A percentile compares a stretch with the other conserved stretches of the same genome.
Evolutionary conservation across 2,113 vertebrate genomes (phyloP).

Genomic region (Scophthalmus maximus): DNA sequence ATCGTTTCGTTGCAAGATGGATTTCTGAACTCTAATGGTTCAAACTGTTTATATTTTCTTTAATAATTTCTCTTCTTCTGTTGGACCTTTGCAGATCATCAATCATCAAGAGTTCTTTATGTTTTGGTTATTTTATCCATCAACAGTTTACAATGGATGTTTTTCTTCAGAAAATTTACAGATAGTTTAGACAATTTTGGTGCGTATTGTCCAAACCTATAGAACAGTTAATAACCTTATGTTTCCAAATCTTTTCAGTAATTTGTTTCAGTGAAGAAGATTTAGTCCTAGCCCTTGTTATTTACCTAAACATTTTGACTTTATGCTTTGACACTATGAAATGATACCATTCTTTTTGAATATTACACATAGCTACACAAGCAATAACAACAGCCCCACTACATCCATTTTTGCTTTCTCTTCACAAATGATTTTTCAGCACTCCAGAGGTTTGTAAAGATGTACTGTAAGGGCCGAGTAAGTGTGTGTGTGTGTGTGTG

Average conservation of each 20-base stretch:
- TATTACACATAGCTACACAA: not conserved
- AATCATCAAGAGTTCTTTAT: not conserved
- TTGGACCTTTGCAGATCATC: no score
- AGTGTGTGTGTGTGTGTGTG: slow-evolving; percentile 11
- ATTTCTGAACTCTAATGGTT: no score
- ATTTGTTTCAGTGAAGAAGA: not conserved
- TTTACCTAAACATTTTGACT: not conserved
- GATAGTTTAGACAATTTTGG: not conserved
- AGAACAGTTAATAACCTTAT: not conserved
- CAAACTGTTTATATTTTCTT: no score
- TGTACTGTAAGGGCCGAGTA: not conserved
- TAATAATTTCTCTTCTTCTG: no score
- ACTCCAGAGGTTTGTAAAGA: slow-evolving; percentile 14
- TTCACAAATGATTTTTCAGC: slow-evolving; percentile 1
- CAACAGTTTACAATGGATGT: not conserved
- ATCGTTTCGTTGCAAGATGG: no score
- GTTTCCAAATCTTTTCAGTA: not conserved
- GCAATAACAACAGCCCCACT: not conserved
- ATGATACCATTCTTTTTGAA: not conserved
- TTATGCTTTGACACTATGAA: not conserved
- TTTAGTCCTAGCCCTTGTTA: not conserved
- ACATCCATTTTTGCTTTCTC: not conserved
- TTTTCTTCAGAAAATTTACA: not conserved
- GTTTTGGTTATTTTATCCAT: not conserved
- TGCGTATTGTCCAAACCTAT: not conserved